A percentile compares a stretch with the other conserved stretches of the same genome.
These are phyloP conservation scores for Chaetorhynchus papuensis DNA, from an alignment of 2,113 vertebrate genomes.

Conservation along the genomic window DNA sequence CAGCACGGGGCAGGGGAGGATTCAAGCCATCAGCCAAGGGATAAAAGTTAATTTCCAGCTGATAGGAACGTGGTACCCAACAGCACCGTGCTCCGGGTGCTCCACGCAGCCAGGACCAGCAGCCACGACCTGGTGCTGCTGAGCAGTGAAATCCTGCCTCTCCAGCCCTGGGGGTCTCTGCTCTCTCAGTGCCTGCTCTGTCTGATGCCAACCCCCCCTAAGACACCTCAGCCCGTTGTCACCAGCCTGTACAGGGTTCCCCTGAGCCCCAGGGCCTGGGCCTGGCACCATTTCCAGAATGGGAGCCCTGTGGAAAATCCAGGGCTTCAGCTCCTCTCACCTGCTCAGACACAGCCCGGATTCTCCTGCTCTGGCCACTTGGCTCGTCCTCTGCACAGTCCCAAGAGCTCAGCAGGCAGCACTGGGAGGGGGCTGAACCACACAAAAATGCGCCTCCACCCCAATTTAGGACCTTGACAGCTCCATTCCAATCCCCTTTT, in stretches of 20 bases:
- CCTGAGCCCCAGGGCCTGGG: background rate
- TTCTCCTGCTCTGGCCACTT: background rate
- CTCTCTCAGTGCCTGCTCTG: background rate
- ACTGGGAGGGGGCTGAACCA: background rate
- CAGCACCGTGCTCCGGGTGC: fast-evolving
- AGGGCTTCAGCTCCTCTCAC: background rate
- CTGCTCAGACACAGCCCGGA: fast-evolving
- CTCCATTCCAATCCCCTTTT: background rate
- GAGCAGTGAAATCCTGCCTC: background rate
- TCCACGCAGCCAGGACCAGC: background rate
- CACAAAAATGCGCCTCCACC: fast-evolving
- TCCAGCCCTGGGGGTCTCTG: background rate
- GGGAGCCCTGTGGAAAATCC: background rate
- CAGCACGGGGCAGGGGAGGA: background rate
- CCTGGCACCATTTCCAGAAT: background rate
- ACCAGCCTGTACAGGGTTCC: background rate
- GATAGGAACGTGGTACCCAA: background rate
- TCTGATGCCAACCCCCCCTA: background rate
- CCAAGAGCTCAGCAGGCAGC: background rate
- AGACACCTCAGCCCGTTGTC: fast-evolving
- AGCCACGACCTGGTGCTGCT: background rate
- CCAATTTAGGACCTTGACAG: fast-evolving
- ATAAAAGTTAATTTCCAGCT: background rate
- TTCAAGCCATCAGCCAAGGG: background rate
- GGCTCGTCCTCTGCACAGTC: fast-evolving